Percentiles rank a stretch among this genome's conserved stretches.
phyloP scores from a whole-genome alignment of 2,797 vertebrate genomes.

The Poecilia wingei region DNA sequence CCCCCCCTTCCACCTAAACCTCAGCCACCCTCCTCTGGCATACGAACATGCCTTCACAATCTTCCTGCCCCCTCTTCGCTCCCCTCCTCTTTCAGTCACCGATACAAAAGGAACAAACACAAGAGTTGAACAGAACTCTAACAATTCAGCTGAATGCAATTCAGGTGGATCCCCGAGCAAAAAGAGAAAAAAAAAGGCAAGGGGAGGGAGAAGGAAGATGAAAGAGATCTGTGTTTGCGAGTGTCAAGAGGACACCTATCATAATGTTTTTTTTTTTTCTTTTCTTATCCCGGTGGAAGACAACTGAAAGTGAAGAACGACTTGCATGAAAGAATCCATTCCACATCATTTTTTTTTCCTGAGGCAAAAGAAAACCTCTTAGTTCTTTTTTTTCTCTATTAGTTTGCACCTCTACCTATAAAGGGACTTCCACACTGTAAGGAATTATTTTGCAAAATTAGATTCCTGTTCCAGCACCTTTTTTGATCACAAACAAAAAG shows the following conservation, averaged over 20 bases:
- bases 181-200: conserved; percentile 64
- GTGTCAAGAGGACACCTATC: conserved; percentile 77
- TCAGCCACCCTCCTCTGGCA: conserved; percentile 60
- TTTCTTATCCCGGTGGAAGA: conserved; percentile 70
- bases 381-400: conserved; percentile 80
- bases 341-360: conserved; percentile 76
- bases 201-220: conserved; percentile 72
- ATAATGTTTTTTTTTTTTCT: conserved; percentile 69
- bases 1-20: conserved; percentile 33
- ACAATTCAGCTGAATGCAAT: conserved; percentile 81
- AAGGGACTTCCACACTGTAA: conserved; percentile 89
- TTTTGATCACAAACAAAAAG: conserved; percentile 87
- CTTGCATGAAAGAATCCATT: conserved; percentile 83
- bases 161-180: conserved; percentile 81
- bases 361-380: conserved; percentile 78
- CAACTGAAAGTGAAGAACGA: conserved; percentile 75
- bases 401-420: conserved; percentile 88
- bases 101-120: conserved; percentile 82
- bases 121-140: conserved; percentile 79
- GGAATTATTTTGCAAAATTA: conserved; percentile 88
- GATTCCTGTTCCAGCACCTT: conserved; percentile 90
- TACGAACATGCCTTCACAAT: conserved; percentile 80
- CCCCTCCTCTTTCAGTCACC: conserved; percentile 78
- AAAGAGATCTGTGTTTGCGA: conserved; percentile 77
- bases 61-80: conserved; percentile 74